Evolutionary conservation across 2,113 vertebrate genomes (phyloP), one percentile per base, ranked within the genome.

Genomic region (Vulpes vulpes): DNA sequence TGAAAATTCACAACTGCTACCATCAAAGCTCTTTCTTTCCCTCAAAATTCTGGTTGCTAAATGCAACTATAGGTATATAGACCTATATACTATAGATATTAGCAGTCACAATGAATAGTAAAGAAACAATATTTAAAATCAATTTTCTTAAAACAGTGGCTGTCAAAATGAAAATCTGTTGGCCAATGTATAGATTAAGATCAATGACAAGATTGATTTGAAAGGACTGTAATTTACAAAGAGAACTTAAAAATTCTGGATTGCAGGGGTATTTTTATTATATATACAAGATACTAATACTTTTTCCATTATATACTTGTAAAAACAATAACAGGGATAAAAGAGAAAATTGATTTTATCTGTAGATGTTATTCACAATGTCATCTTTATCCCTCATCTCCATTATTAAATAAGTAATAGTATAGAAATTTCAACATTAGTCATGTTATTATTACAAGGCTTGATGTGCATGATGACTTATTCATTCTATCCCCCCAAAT

Each of bases 401-500:
- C 3, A 85, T 89, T 65, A 57, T 67, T 53, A 73, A 11, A 79
- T 91, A 95, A 79, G 3, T 4, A 23, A 23, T 78, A 53, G 3
- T 60, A 12, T 15, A 69, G 14, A 84, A 49, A 95, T 67, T 62
- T 79, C 19, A 65, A 55, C 32, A 5, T 64, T 84, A 55, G 92
- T 60, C 67, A 97, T 88, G 94, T 92, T 95, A 71, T 92, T 95
- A 71, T 96, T 97, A 96, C 96, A 97, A 96, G 92, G 65, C n/a
- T 96, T 95, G 62, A 93, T 98, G 97, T 96, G 64, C 93, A 97
- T 97, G 98, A 98, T 96, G 94, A 89, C 67, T 17, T 0, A 74
- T 86, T 98, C 71, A 96, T 98, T 98, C 97, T 98, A 92, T 98
- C 83, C 89, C 19, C 86, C 80, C 38, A 96, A 97, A 97, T 76